A percentile compares a stretch with the other conserved stretches of the same genome.
phyloP scores from a whole-genome alignment of 64 coral and sea anemone genomes.

The Stichodactyla mertensii region DNA sequence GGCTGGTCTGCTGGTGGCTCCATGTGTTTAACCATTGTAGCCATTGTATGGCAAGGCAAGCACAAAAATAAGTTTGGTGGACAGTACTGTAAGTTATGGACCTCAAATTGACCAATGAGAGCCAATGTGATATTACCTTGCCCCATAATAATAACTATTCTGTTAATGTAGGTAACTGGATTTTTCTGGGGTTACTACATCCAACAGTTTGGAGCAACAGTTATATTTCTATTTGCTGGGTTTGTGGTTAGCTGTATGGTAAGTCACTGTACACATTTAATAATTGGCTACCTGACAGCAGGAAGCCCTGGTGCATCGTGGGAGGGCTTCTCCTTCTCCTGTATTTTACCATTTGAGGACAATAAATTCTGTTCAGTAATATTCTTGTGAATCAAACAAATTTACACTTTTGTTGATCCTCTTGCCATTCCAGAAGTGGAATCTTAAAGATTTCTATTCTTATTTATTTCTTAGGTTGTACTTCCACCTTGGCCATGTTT shows the following conservation, averaged over 20 bases:
- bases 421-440: too few species aligned
- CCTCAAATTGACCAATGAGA: too few species aligned
- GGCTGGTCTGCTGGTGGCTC: too few species aligned
- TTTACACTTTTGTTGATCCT: background rate
- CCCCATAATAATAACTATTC: background rate
- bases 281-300: background rate
- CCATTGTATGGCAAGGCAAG: too few species aligned
- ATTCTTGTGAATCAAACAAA: background rate
- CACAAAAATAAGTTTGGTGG: too few species aligned
- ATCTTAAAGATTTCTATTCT: background rate
- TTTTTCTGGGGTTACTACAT: constrained; percentile 85
- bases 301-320: too few species aligned
- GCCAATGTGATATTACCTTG: too few species aligned
- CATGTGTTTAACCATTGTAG: too few species aligned
- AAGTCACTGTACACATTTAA: constrained; percentile 21
- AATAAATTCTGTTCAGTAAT: background rate
- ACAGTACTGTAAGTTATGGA: too few species aligned
- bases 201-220: constrained; percentile 80
- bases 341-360: too few species aligned
- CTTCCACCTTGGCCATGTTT: constrained; percentile 80
- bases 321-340: too few species aligned
- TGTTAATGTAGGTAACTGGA: constrained; percentile 48
- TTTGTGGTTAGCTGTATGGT: constrained; percentile 80
- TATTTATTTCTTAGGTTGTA: constrained; percentile 47
- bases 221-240: constrained; percentile 70